Conservation (phyloP, 2,113 vertebrate species). For the Oreochromis niloticus region DNA sequence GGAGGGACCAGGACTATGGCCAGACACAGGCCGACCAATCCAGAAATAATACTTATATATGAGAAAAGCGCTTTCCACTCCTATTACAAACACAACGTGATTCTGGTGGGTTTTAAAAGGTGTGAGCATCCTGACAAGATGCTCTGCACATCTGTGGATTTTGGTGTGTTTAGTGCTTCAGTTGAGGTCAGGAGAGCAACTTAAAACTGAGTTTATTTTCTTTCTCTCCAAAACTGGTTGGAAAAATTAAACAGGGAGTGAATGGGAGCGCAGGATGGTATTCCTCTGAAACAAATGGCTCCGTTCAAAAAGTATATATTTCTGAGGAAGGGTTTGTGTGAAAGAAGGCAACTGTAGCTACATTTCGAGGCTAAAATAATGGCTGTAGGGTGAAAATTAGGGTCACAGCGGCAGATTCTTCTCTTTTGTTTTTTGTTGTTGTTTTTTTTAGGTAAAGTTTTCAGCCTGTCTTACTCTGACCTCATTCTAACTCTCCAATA, state of each 20-base stretch:
- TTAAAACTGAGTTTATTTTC: not conserved
- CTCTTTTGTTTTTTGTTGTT: too few species aligned
- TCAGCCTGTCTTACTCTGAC: too few species aligned
- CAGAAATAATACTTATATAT: not conserved
- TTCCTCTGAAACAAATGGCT: not conserved
- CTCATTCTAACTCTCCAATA: too few species aligned
- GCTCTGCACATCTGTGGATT: not conserved
- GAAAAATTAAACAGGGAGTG: too few species aligned
- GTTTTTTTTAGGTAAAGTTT: too few species aligned
- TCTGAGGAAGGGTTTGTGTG: not conserved
- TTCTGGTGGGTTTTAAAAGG: not conserved
- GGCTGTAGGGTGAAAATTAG: not conserved
- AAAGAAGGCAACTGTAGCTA: not conserved
- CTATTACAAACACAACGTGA: fast-evolving
- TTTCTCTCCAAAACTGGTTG: too few species aligned
- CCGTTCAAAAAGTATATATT: not conserved
- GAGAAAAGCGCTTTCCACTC: not conserved
- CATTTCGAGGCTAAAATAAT: not conserved
- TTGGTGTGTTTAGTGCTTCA: fast-evolving
- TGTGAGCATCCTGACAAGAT: not conserved
- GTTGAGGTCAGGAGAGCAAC: not conserved
- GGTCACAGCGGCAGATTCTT: too few species aligned
- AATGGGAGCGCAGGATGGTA: fast-evolving
- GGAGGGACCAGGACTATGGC: not conserved
- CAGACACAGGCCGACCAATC: not conserved